A percentile compares a stretch with the other conserved stretches of the same genome.
Evolutionary conservation across 2,888 invertebrate genomes (phyloP).

Genomic region (Pollenia angustigena): DNA sequence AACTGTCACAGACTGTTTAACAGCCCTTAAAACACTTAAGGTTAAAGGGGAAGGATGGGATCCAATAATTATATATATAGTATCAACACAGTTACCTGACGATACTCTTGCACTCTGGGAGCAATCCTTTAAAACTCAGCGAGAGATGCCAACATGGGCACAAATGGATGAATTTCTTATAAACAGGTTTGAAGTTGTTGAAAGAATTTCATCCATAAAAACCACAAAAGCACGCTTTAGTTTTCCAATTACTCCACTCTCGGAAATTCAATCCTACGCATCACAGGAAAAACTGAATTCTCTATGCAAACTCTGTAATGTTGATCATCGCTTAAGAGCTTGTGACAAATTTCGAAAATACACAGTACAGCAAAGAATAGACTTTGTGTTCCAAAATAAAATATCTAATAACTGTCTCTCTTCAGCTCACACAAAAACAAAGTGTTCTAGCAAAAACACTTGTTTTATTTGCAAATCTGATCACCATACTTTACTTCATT

Average conservation of each 20-base stretch:
- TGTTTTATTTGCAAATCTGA: neutral
- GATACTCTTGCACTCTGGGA: conserved; percentile 31
- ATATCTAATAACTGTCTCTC: conserved; percentile 39
- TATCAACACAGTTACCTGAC: conserved; percentile 25
- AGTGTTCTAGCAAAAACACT: neutral
- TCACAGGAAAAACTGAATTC: neutral
- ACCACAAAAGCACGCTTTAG: neutral
- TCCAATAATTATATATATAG: conserved; percentile 23
- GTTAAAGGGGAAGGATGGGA: conserved; percentile 7
- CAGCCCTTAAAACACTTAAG: neutral
- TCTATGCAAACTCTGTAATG: neutral
- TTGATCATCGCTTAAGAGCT: neutral
- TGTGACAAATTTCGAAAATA: conserved; percentile 13
- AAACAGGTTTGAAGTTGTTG: conserved; percentile 36
- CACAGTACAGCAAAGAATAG: conserved; percentile 17
- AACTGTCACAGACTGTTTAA: no score
- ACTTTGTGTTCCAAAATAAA: neutral
- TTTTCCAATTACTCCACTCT: neutral
- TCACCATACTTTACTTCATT: neutral
- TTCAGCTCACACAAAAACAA: neutral
- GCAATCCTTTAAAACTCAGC: conserved; percentile 2
- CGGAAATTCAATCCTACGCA: neutral
- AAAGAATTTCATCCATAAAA: conserved; percentile 28
- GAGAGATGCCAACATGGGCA: conserved; percentile 16
- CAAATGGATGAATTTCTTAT: conserved; percentile 46